Percentiles rank a stretch among this genome's conserved stretches.
Conservation (phyloP, 37 sponge, comb jelly and placozoan genomes). For the Beroe ovata region DNA sequence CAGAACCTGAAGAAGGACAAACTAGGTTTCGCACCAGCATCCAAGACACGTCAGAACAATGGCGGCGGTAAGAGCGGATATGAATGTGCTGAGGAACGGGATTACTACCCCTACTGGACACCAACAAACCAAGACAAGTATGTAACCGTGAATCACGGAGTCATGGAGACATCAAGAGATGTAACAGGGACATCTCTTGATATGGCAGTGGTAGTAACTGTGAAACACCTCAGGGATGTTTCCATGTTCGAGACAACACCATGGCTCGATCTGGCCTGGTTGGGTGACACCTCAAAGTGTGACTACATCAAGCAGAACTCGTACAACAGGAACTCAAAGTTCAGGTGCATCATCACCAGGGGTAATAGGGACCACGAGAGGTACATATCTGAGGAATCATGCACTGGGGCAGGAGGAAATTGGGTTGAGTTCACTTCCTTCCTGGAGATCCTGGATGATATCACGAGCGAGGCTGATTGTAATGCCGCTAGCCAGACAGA, state of each 20-base stretch:
- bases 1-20: neutral
- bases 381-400: neutral
- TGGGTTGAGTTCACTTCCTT: slow-evolving; percentile 32
- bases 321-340: slow-evolving; percentile 30
- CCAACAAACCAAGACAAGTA: neutral
- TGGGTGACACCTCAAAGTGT: slow-evolving; percentile 31
- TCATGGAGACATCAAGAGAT: no score
- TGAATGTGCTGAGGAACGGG: slow-evolving; percentile 52
- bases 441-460: neutral
- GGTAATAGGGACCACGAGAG: slow-evolving; percentile 19
- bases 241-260: slow-evolving; percentile 13
- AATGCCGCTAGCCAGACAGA: neutral
- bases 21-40: neutral
- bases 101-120: slow-evolving; percentile 47
- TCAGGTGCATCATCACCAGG: neutral
- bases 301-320: slow-evolving; percentile 10
- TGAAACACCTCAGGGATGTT: neutral
- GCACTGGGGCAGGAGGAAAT: slow-evolving; percentile 18
- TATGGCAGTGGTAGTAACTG: no score
- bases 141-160: no score
- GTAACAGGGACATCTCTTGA: no score
- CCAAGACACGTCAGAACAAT: slow-evolving; percentile 9
- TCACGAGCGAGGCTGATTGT: neutral
- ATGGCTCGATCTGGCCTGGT: slow-evolving; percentile 29
- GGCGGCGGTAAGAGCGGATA: neutral